Conservation (phyloP, 2,888 invertebrate genomes). For the Celastrina argiolus region DNA sequence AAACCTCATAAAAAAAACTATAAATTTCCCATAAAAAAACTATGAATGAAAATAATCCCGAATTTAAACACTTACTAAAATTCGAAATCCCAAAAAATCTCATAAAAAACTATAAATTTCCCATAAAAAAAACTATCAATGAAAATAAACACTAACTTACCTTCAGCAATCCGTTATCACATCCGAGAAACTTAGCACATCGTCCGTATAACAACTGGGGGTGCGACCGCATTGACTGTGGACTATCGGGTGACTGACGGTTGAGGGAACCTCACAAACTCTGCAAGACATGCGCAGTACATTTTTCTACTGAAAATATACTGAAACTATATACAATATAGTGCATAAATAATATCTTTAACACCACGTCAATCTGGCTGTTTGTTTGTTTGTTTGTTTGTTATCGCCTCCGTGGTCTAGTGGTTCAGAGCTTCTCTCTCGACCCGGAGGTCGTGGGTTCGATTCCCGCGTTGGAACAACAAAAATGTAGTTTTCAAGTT, state of each 20-base stretch:
- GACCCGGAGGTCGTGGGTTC: too few species aligned
- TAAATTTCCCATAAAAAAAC: too few species aligned
- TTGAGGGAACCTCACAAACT: not conserved
- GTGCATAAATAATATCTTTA: too few species aligned
- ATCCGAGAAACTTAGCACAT: conserved; percentile 3
- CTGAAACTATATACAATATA: not conserved
- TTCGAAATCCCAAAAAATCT: not conserved
- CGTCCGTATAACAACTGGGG: not conserved
- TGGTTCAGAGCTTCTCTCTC: too few species aligned
- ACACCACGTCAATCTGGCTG: too few species aligned
- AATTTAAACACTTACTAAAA: too few species aligned
- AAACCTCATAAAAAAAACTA: too few species aligned
- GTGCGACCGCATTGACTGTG: not conserved
- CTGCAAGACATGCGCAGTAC: not conserved
- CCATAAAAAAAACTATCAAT: not conserved
- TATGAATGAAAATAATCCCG: too few species aligned
- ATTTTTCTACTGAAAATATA: not conserved
- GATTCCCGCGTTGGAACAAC: too few species aligned
- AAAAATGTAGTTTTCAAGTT: too few species aligned
- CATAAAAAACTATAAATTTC: not conserved
- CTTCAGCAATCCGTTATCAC: conserved; percentile 1
- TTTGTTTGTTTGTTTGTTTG: too few species aligned
- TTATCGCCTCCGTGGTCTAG: too few species aligned
- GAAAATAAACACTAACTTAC: not conserved
- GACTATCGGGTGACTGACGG: not conserved